phyloP scores from a whole-genome alignment of 2,797 vertebrate species.

The Nannoperca obscura region DNA sequence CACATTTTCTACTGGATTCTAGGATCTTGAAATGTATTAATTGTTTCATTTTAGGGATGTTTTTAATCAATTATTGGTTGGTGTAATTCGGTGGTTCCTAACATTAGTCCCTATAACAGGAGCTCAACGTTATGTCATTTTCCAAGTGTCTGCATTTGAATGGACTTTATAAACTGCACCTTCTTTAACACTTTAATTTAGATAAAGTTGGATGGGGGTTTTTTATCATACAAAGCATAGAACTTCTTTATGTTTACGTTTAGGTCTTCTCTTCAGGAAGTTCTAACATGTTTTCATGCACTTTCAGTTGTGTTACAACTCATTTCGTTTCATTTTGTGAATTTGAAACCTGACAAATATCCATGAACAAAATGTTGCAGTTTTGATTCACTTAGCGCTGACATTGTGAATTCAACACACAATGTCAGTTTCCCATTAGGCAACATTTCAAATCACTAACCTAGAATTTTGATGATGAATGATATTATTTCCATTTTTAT shows the following conservation, averaged over 20 bases:
- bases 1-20: not conserved
- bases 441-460: not conserved
- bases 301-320: not conserved
- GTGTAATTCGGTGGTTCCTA: not conserved
- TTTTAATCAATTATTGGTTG: not conserved
- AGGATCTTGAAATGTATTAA: not conserved
- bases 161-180: not conserved
- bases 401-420: not conserved
- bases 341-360: not conserved
- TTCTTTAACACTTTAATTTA: not conserved
- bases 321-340: not conserved
- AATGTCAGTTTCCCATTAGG: not conserved
- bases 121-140: fast-evolving
- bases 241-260: not conserved
- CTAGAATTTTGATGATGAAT: not conserved
- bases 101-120: not conserved
- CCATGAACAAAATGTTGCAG: not conserved
- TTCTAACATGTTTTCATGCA: not conserved
- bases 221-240: not conserved
- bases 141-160: not conserved
- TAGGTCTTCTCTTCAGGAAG: not conserved
- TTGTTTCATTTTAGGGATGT: not conserved
- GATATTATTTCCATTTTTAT: constrained; percentile 12
- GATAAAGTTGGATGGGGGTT: not conserved
- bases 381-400: not conserved